A percentile compares a stretch with the other conserved stretches of the same genome.
Evolutionary conservation across 1,140 invertebrate species (phyloP).

Genomic region (Stenopsyche tienmushanensis): DNA sequence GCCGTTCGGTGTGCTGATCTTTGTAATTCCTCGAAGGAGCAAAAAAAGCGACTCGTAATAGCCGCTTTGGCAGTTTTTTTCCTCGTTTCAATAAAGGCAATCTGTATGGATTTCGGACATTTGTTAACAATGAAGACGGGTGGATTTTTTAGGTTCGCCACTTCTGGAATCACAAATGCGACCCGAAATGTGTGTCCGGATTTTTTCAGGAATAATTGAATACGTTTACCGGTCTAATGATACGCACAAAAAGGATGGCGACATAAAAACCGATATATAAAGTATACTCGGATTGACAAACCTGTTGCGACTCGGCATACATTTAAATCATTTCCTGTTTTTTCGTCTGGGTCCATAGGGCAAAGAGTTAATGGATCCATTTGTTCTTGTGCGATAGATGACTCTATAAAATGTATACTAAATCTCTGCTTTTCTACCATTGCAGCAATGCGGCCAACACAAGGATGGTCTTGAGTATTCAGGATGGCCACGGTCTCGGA

Average conservation of each 20-base stretch:
- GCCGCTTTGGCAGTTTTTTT: no score
- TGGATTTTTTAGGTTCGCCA: background rate
- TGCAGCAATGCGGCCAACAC: conserved; percentile 47
- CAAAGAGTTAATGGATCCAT: no score
- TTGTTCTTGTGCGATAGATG: no score
- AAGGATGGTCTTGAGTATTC: conserved; percentile 64
- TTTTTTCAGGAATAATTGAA: conserved; percentile 35
- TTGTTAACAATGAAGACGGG: no score
- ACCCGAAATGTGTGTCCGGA: conserved; percentile 6
- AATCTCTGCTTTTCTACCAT: conserved; percentile 31
- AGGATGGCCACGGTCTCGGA: conserved; percentile 61
- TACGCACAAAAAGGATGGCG: conserved; percentile 17
- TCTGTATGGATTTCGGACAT: no score
- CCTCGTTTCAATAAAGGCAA: no score
- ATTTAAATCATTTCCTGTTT: conserved; percentile 19
- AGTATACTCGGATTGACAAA: conserved; percentile 12
- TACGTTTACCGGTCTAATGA: conserved; percentile 34
- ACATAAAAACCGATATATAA: conserved; percentile 22
- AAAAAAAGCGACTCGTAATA: no score
- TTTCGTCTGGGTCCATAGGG: no score
- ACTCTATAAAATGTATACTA: no score
- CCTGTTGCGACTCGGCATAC: conserved; percentile 6
- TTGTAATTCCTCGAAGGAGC: no score
- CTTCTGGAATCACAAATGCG: background rate
- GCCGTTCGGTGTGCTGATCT: no score